phyloP scores from a whole-genome alignment of 1,140 invertebrate species.

The Octopus sinensis region DNA sequence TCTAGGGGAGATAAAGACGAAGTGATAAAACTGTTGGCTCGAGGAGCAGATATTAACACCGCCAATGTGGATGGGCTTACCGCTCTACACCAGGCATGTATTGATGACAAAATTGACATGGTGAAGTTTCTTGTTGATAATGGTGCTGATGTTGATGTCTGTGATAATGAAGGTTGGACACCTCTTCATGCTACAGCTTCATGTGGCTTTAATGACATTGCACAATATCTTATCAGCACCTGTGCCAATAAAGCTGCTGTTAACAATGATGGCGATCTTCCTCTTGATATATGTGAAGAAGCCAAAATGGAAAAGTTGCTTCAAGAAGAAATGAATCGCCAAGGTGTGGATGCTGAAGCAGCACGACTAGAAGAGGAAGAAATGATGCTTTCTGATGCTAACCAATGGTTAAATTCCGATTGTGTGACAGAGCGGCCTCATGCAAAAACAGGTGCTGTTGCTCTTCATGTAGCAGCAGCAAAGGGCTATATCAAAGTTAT shows the following conservation, averaged over 20 bases:
- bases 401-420: constrained; percentile 71
- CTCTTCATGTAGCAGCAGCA: constrained; percentile 95
- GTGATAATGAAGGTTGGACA: constrained; percentile 99
- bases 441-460: constrained; percentile 87
- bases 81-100: constrained; percentile 93
- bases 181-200: constrained; percentile 97
- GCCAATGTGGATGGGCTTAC: constrained; percentile 96
- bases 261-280: constrained; percentile 95
- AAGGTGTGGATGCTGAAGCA: constrained; percentile 81
- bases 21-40: constrained; percentile 80
- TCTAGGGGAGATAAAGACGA: constrained; percentile 94
- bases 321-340: constrained; percentile 74
- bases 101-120: constrained; percentile 98
- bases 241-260: constrained; percentile 90
- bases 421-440: constrained; percentile 56
- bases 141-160: constrained; percentile 91
- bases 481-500: constrained; percentile 95
- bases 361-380: constrained; percentile 87
- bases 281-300: constrained; percentile 88
- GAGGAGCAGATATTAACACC: constrained; percentile 94
- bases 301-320: constrained; percentile 87
- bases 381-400: constrained; percentile 85
- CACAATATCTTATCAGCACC: constrained; percentile 84
- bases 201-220: constrained; percentile 84
- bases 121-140: constrained; percentile 94